A percentile compares a stretch with the other conserved stretches of the same genome.
phyloP scores from a whole-genome alignment of 2,888 invertebrate species.

The Smittia sp. region DNA sequence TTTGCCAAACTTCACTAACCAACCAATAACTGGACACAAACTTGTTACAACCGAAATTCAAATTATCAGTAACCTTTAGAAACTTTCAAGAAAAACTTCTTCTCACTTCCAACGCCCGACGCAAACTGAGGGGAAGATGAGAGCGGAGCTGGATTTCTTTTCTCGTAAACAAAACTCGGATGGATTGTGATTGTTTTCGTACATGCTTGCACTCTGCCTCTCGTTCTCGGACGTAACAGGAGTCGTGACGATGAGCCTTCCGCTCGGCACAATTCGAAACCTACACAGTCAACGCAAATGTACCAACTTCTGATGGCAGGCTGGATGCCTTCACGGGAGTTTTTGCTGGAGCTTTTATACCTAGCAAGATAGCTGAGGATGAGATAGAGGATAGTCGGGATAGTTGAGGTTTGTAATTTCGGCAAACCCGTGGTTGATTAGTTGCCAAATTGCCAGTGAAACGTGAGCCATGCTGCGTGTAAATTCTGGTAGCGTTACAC shows the following conservation, averaged over 20 bases:
- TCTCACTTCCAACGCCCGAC: background rate
- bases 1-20: background rate
- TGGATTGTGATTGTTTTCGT: background rate
- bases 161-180: background rate
- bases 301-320: too few relatives aligned
- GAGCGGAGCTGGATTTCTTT: background rate
- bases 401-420: too few relatives aligned
- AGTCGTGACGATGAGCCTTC: background rate
- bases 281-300: too few relatives aligned
- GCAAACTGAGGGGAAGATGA: conserved; percentile 16
- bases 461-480: too few relatives aligned
- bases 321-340: too few relatives aligned
- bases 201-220: background rate
- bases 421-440: too few relatives aligned
- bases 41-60: background rate
- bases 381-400: too few relatives aligned
- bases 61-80: background rate
- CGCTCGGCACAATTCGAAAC: background rate
- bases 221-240: background rate
- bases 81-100: conserved; percentile 14
- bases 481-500: too few relatives aligned
- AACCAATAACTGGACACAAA: background rate
- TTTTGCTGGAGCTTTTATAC: too few relatives aligned
- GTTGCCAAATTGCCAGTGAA: too few relatives aligned
- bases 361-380: too few relatives aligned